These are phyloP conservation scores for Myrmophylax atrothorax DNA, from an alignment of 2,113 vertebrate species.

Conservation along the genomic window DNA sequence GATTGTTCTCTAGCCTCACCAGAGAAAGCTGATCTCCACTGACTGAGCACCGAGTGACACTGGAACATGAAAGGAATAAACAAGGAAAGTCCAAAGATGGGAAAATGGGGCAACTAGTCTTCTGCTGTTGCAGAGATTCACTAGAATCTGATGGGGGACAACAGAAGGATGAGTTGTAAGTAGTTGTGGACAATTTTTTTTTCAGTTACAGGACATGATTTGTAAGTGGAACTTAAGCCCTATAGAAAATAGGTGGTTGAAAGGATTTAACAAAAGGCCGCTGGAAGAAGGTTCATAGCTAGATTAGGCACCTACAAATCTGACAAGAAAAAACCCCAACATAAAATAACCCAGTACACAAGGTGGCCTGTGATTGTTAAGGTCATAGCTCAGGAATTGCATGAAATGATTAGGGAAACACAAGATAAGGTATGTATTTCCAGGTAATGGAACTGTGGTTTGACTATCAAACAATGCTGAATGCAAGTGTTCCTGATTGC, in stretches of 20 bases:
- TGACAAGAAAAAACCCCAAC: not conserved
- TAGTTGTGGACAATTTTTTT: not conserved
- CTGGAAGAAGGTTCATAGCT: not conserved
- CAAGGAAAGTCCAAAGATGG: not conserved
- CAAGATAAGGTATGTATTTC: not conserved
- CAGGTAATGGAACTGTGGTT: not conserved
- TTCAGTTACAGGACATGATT: not conserved
- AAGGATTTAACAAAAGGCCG: not conserved
- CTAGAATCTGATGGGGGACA: not conserved
- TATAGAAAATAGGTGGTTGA: not conserved
- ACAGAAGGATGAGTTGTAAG: not conserved
- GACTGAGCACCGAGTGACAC: not conserved
- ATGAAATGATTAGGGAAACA: not conserved
- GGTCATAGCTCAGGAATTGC: not conserved
- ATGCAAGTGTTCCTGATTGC: not conserved
- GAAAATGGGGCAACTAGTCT: not conserved
- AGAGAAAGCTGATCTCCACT: not conserved
- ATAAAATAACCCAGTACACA: not conserved
- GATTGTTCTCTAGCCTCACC: not conserved
- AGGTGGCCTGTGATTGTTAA: not conserved
- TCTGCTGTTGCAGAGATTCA: not conserved
- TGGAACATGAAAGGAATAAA: not conserved
- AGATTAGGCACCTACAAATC: not conserved
- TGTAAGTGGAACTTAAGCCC: not conserved
- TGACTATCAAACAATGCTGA: too few species aligned